phyloP scores from a whole-genome alignment of 2,888 invertebrate species.

The Drosophila parthenogenetica region DNA sequence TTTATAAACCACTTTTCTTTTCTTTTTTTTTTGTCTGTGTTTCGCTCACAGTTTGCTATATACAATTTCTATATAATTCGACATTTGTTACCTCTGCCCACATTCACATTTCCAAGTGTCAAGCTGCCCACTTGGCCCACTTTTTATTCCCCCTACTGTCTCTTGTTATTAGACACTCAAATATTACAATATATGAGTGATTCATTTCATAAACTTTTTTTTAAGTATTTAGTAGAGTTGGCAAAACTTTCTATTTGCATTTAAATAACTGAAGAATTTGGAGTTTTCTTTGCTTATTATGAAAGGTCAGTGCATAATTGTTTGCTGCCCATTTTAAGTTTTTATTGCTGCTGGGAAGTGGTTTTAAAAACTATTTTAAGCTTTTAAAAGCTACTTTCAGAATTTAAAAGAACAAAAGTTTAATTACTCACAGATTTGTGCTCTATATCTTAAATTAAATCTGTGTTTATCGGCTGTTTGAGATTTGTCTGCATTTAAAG shows the following conservation, averaged over 20 bases:
- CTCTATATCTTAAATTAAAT: neutral
- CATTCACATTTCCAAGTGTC: conserved; percentile 21
- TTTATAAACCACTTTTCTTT: neutral
- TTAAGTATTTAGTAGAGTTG: neutral
- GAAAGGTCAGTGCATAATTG: neutral
- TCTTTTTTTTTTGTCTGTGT: conserved; percentile 1
- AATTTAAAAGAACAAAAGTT: neutral
- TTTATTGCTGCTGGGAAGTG: neutral
- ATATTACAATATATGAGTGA: conserved; percentile 37
- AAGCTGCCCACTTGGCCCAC: conserved; percentile 52
- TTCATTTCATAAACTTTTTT: conserved; percentile 21
- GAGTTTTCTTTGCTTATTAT: neutral
- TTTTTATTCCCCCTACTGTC: conserved; percentile 14
- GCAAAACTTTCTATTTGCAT: conserved; percentile 37
- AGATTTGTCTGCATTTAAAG: neutral
- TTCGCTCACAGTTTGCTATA: conserved; percentile 1
- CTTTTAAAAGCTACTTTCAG: too few relatives aligned
- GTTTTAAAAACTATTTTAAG: too few relatives aligned
- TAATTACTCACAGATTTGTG: neutral
- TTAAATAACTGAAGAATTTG: neutral
- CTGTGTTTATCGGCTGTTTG: neutral
- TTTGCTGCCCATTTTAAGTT: too few relatives aligned
- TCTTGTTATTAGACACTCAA: conserved; percentile 4
- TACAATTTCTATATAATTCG: conserved; percentile 10
- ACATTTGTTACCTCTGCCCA: conserved; percentile 13